Base-by-base conservation (phyloP, 1,140 invertebrate genomes). In the Ruditapes philippinarum region DNA sequence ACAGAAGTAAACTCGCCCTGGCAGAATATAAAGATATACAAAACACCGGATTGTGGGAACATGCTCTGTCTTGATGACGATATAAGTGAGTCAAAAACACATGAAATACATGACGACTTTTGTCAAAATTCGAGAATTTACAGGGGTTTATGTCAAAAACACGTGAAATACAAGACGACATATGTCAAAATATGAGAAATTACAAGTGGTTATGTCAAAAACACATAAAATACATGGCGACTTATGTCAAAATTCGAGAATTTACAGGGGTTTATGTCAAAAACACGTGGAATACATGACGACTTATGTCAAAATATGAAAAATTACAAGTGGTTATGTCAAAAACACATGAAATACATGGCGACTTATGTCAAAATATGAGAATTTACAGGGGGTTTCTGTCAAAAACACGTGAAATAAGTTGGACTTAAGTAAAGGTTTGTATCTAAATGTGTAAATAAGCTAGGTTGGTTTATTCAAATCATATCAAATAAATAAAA, bases 21-120 rank as follows among this genome's bases (percentile, higher is more conserved):
- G 95, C 98, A 99, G 95, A 98, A 98, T 96, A 97, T 99, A 45
- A 98, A 98, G 96, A 98, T 99, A 92, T 97, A 98, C 65, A 98
- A 98, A 95, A 98, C 98, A 3, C 98, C 97, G 92, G 98, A 97
- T 40, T 96, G 98, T 92, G 98, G 98, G 38, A 99, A 99, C 94
- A 97, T 97, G 33, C 81, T 83, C 31, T 83, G 81, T 83, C 25
- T 83, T 9, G 81, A 83, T 51, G 81, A 83, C 28, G 81, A 83
- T 12, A 42, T 83, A 25, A 83, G 81, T 83, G 65, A 83, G n/a
- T n/a, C n/a, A n/a, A n/a, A n/a, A n/a, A n/a, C n/a, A n/a, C n/a
- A n/a, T n/a, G 79, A 36, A 14, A 17, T 31, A 19, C 28, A 19
- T 65, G 11, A 11, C 28, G 62, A 11, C 12, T n/a, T n/a, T n/a